These are phyloP conservation scores for Silurus asotus DNA, from an alignment of 2,113 vertebrate species.

Conservation along the genomic window DNA sequence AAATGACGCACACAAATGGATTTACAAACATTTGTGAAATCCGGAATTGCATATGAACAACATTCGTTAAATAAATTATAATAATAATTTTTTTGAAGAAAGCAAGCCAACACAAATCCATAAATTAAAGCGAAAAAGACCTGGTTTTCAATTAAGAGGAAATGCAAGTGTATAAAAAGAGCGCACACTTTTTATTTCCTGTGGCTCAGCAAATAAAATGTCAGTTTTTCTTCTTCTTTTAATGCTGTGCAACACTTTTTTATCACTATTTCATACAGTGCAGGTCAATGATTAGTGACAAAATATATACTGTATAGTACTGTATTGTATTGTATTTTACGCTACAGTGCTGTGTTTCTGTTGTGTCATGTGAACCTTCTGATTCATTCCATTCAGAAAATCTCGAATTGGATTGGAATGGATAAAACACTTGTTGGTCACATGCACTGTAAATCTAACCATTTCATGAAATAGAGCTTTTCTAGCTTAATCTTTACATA, in stretches of 20 bases:
- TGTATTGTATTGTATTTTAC: no score
- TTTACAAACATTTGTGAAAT: not conserved
- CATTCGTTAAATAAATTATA: not conserved
- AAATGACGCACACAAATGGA: not conserved
- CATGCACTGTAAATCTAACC: not conserved
- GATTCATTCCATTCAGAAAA: not conserved
- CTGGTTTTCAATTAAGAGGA: not conserved
- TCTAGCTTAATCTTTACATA: conserved; percentile 16
- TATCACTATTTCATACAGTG: no score
- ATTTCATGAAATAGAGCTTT: not conserved
- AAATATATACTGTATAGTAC: no score
- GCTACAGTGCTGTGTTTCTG: not conserved
- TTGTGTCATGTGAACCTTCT: not conserved
- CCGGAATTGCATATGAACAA: not conserved
- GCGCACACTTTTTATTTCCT: not conserved
- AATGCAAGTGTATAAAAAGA: not conserved
- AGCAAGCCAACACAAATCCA: not conserved
- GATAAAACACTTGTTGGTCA: not conserved
- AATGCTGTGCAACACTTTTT: not conserved
- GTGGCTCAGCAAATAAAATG: not conserved
- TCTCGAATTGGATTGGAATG: not conserved
- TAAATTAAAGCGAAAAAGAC: not conserved
- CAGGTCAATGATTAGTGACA: no score
- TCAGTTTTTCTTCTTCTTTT: not conserved
- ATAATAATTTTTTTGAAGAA: not conserved